Evolutionary conservation across 2,797 vertebrate genomes (phyloP).

Genomic region (Anisognathus igniventris): DNA sequence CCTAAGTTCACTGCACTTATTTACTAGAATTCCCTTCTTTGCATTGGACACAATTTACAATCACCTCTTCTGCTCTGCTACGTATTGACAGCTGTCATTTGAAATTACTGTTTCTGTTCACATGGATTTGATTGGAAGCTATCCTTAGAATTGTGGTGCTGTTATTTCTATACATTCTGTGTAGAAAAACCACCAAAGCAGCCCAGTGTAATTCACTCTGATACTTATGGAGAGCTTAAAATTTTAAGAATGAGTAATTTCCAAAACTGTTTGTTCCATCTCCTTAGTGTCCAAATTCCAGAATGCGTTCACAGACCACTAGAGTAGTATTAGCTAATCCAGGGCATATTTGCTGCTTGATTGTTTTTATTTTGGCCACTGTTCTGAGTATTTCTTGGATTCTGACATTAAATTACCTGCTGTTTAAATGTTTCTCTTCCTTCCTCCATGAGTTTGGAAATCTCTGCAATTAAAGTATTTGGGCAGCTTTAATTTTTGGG

Average conservation of each 20-base stretch:
- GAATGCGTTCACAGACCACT: not conserved
- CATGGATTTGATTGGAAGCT: not conserved
- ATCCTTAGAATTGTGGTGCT: not conserved
- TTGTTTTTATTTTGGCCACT: not conserved
- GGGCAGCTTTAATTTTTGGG: not conserved
- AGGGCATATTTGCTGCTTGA: not conserved
- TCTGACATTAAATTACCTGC: not conserved
- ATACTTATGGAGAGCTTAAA: not conserved
- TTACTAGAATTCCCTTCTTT: not conserved
- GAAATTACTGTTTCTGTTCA: not conserved
- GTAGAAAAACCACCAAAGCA: not conserved
- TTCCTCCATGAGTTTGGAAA: not conserved
- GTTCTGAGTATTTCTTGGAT: not conserved
- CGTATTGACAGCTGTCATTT: not conserved
- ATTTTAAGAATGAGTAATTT: not conserved
- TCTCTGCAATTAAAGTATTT: not conserved
- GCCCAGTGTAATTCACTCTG: not conserved
- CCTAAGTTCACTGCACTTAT: not conserved
- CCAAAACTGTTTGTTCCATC: not conserved
- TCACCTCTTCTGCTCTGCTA: not conserved
- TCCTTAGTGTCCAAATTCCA: not conserved
- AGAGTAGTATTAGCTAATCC: not conserved
- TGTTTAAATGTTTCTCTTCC: not conserved
- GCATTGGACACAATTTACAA: not conserved
- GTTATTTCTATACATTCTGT: not conserved